A percentile compares a stretch with the other conserved stretches of the same genome.
phyloP scores from a whole-genome alignment of 2,888 invertebrate genomes.

The Archips xylosteana region DNA sequence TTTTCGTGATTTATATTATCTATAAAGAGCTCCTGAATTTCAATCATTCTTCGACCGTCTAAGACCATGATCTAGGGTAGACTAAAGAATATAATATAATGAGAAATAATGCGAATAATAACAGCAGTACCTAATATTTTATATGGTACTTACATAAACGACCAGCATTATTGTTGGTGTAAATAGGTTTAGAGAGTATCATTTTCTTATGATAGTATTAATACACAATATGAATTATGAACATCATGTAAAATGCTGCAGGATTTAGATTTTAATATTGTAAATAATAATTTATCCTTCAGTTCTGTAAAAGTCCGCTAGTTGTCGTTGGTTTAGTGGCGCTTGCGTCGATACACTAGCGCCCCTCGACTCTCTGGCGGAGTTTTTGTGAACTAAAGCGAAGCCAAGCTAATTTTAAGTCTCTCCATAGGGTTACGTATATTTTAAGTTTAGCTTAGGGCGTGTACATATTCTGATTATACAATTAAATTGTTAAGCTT shows the following conservation, averaged over 20 bases:
- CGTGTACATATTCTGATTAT: conserved; percentile 15
- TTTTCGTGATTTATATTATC: too few relatives aligned
- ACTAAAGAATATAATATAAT: too few relatives aligned
- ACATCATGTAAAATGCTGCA: not conserved
- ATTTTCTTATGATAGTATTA: not conserved
- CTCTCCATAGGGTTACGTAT: not conserved
- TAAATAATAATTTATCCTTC: not conserved
- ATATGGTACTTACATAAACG: not conserved
- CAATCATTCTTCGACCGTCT: too few relatives aligned
- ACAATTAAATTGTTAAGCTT: conserved; percentile 18
- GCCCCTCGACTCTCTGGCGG: not conserved
- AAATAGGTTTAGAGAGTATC: conserved; percentile 4
- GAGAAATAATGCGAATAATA: too few relatives aligned
- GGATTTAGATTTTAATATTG: not conserved
- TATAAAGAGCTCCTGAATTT: too few relatives aligned
- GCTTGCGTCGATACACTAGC: not conserved
- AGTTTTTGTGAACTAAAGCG: not conserved
- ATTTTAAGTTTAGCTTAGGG: not conserved
- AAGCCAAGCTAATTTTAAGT: not conserved
- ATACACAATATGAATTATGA: not conserved
- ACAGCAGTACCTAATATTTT: not conserved
- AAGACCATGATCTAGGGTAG: too few relatives aligned
- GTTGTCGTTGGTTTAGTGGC: not conserved
- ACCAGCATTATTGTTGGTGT: not conserved
- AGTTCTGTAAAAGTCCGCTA: not conserved